Conservation (phyloP, 2,888 invertebrate species). For the Amiota communis region DNA sequence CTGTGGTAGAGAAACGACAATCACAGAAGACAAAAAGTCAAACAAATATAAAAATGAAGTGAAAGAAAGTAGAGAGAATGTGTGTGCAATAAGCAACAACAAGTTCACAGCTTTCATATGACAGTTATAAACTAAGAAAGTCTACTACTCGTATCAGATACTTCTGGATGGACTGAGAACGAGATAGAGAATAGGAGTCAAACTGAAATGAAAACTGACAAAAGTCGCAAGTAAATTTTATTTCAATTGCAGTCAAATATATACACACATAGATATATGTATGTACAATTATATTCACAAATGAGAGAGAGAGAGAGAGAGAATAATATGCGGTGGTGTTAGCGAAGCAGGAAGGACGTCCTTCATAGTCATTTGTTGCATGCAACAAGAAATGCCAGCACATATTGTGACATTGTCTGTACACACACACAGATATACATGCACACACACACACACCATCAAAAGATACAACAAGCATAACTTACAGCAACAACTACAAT, state of each 20-base stretch:
- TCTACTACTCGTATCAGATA: not conserved
- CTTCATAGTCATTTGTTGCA: slow-evolving; percentile 18
- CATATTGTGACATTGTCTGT: slow-evolving; percentile 24
- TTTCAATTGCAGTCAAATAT: slow-evolving; percentile 64
- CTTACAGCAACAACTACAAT: slow-evolving; percentile 48
- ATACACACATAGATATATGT: slow-evolving; percentile 29
- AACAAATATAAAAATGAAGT: not conserved
- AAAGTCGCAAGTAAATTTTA: slow-evolving; percentile 67
- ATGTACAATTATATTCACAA: slow-evolving; percentile 40
- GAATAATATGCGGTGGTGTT: not conserved
- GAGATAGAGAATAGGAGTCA: not conserved
- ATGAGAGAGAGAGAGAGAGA: slow-evolving; percentile 16
- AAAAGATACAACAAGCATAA: slow-evolving; percentile 33
- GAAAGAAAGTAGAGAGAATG: not conserved
- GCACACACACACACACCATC: slow-evolving; percentile 15
- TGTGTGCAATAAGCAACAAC: not conserved
- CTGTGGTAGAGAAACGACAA: slow-evolving; percentile 25
- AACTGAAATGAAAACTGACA: slow-evolving; percentile 49
- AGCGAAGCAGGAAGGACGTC: not conserved
- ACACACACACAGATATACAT: slow-evolving; percentile 8
- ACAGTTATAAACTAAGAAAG: slow-evolving; percentile 13
- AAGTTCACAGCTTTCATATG: slow-evolving; percentile 9
- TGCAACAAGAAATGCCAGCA: slow-evolving; percentile 18
- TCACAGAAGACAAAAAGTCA: slow-evolving; percentile 17
- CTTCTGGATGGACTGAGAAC: too few species aligned